Evolutionary conservation across 1,140 invertebrate species (phyloP).

Genomic region (Lucilia sericata): DNA sequence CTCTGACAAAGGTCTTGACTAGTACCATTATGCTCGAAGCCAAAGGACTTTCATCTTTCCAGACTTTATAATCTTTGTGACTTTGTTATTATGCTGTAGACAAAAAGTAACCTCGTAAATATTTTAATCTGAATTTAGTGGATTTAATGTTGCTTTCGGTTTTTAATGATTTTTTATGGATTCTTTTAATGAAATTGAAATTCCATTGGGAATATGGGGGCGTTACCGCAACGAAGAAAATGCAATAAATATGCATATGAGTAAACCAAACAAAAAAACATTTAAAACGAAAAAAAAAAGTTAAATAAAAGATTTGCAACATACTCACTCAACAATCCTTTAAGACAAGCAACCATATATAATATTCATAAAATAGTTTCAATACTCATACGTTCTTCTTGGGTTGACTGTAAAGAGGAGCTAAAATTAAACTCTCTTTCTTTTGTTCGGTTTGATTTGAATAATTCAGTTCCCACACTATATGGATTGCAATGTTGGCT

Average conservation of each 20-base stretch:
- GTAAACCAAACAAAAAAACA: conserved; percentile 18
- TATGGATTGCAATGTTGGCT: background rate
- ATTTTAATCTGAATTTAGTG: background rate
- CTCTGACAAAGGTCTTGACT: too few species aligned
- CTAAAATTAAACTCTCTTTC: background rate
- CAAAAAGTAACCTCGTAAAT: background rate
- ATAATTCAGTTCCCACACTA: conserved; percentile 66
- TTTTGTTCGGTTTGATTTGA: conserved; percentile 55
- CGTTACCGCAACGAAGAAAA: conserved; percentile 65
- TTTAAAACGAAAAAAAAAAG: background rate
- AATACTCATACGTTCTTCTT: background rate
- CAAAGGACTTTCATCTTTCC: too few species aligned
- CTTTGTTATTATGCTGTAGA: background rate
- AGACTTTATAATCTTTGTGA: too few species aligned
- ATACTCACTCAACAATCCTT: background rate
- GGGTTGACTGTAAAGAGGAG: background rate
- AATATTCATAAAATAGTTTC: background rate
- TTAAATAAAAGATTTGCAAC: conserved; percentile 9
- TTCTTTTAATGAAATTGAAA: conserved; percentile 63
- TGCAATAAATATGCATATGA: conserved; percentile 68
- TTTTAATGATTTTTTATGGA: conserved; percentile 11
- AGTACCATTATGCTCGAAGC: too few species aligned
- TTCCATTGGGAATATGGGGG: conserved; percentile 67
- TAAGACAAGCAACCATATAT: background rate
- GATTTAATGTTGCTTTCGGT: background rate